Evolutionary conservation across 2,797 vertebrate species (phyloP), one percentile per base, ranked within the genome.

Genomic region (Trematomus bernacchii): DNA sequence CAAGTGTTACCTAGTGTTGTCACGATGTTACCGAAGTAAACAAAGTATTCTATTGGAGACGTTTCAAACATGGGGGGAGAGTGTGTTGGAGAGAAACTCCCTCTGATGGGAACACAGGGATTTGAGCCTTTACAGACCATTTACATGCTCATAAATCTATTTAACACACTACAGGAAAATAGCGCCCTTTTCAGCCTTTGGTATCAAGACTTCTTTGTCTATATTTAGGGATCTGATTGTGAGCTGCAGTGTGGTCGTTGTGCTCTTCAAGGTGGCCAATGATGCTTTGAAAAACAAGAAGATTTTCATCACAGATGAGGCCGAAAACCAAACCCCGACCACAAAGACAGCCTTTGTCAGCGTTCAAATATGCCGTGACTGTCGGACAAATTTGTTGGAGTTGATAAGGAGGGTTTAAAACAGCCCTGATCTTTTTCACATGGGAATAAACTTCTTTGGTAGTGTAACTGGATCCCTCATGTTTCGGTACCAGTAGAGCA

Each of bases 361-460:
- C 67, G 76, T 78, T 89, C 85, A 86, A 95, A 95, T 95, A 94
- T 94, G 93, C 95, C 93, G 86, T 95, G 94, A 96, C 94, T 93
- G 85, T 81, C 91, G 87, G 80, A 94, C 93, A 94, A 94, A 94
- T 92, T 94, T 76, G 82, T 61, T 55, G 59, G 53, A 80, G 83
- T 77, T 81, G 95, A 96, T 95, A 95, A 95, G 92, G 4, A 60
- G 62, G 46, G 67, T 85, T 91, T 91, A 79, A 90, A 94, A 85
- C 69, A 75, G 91, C 88, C 89, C 76, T 47, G 71, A 90, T 87
- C 76, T 79, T 76, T 37, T 80, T 72, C 81, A 79, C 76, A 86
- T 83, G 85, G 82, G 81, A 87, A 88, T 92, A 91, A 91, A 93
- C 92, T 89, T 87, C 87, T 85, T 84, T 11, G 33, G 46, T 55